A percentile compares a stretch with the other conserved stretches of the same genome.
Evolutionary conservation across 2,888 invertebrate genomes (phyloP).

Genomic region (Cephus rjabovi): DNA sequence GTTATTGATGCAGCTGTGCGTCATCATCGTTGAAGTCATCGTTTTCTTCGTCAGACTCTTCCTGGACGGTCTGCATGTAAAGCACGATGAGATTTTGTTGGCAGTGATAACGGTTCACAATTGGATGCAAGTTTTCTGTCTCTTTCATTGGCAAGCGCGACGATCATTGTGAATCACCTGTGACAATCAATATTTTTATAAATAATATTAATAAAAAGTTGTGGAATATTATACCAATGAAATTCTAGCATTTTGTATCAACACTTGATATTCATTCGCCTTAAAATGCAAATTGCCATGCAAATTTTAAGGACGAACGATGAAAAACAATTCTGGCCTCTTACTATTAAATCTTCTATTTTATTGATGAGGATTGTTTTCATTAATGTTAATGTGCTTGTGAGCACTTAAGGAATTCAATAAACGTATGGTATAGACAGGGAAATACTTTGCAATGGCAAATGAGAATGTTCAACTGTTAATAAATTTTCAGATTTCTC

Average conservation of each 20-base stretch:
- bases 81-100: constrained; percentile 55
- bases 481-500: not conserved
- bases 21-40: constrained; percentile 56
- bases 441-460: not conserved
- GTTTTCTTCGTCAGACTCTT: constrained; percentile 57
- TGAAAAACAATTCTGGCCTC: not conserved
- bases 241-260: not conserved
- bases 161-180: not conserved
- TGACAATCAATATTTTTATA: not conserved
- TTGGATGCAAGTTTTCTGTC: constrained; percentile 64
- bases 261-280: not conserved
- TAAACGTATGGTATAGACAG: not conserved
- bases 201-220: not conserved
- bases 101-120: constrained; percentile 54
- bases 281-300: not conserved
- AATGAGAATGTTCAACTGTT: not conserved
- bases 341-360: not conserved
- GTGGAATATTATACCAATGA: not conserved
- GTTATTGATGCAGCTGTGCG: constrained; percentile 61
- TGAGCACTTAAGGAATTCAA: not conserved
- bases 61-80: constrained; percentile 57
- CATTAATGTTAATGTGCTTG: not conserved
- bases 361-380: not conserved
- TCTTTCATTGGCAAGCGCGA: constrained; percentile 54
- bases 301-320: not conserved